Percentiles rank a stretch among this genome's conserved stretches.
phyloP scores from a whole-genome alignment of 1,140 invertebrate species.

The Penaeus indicus region DNA sequence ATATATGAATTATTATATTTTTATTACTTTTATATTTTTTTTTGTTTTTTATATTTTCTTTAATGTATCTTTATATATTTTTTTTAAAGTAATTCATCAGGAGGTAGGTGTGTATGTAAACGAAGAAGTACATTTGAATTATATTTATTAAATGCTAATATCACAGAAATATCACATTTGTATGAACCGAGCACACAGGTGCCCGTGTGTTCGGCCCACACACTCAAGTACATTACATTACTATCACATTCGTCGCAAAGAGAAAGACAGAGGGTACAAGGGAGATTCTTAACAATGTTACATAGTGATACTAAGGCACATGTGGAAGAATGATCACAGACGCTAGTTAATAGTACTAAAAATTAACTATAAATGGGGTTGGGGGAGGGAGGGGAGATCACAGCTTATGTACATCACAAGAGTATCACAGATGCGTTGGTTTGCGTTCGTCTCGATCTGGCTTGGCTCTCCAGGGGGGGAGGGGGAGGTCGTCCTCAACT shows the following conservation, averaged over 20 bases:
- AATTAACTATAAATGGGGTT: not conserved
- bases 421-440: conserved; percentile 1
- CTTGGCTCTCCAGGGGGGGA: not conserved
- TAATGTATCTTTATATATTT: too few species aligned
- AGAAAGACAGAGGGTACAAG: conserved; percentile 46
- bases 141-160: conserved; percentile 42
- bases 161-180: conserved; percentile 38
- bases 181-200: not conserved
- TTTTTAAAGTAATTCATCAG: not conserved
- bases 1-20: too few species aligned
- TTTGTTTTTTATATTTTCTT: too few species aligned
- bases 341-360: not conserved
- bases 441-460: not conserved
- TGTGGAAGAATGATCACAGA: conserved; percentile 54
- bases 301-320: conserved; percentile 52
- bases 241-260: conserved; percentile 45
- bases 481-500: not conserved
- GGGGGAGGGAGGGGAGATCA: conserved; percentile 20
- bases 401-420: conserved; percentile 14
- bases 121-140: not conserved
- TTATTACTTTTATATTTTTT: too few species aligned
- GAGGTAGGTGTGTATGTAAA: not conserved
- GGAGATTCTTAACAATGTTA: not conserved
- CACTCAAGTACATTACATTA: not conserved
- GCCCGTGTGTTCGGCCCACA: not conserved